Conservation (phyloP, 1,140 invertebrate genomes). For the Drosophila varians region DNA sequence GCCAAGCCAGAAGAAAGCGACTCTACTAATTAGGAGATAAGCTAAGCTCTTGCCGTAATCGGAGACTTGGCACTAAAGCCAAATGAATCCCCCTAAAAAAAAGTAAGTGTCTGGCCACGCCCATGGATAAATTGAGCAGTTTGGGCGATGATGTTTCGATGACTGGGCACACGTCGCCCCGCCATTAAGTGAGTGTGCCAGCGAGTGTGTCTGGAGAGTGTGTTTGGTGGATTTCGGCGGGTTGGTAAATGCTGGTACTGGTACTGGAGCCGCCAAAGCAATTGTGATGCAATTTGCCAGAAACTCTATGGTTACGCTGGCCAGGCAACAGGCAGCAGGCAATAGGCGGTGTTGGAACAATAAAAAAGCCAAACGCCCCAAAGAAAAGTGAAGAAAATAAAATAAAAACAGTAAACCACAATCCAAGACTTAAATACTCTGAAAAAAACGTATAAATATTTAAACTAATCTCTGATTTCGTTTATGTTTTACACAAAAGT, state of each 20-base stretch:
- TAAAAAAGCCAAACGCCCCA: background rate
- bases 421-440: background rate
- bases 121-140: slow-evolving; percentile 1
- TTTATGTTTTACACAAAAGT: background rate
- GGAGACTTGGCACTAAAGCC: background rate
- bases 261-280: slow-evolving; percentile 21
- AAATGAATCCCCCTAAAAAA: background rate
- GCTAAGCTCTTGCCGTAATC: background rate
- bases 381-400: slow-evolving; percentile 7
- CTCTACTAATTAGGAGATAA: slow-evolving; percentile 27
- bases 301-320: slow-evolving; percentile 66
- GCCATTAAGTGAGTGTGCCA: slow-evolving; percentile 48
- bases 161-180: background rate
- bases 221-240: slow-evolving; percentile 17
- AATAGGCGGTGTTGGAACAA: slow-evolving; percentile 19
- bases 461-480: background rate
- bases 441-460: background rate
- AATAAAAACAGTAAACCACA: slow-evolving; percentile 1
- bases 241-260: slow-evolving; percentile 55
- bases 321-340: slow-evolving; percentile 3
- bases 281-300: slow-evolving; percentile 71
- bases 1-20: slow-evolving; percentile 26
- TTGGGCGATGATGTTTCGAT: background rate
- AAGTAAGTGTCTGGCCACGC: background rate
- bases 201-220: background rate